These are phyloP conservation scores for Cyclina sinensis DNA, from an alignment of 1,140 invertebrate species.

Conservation along the genomic window DNA sequence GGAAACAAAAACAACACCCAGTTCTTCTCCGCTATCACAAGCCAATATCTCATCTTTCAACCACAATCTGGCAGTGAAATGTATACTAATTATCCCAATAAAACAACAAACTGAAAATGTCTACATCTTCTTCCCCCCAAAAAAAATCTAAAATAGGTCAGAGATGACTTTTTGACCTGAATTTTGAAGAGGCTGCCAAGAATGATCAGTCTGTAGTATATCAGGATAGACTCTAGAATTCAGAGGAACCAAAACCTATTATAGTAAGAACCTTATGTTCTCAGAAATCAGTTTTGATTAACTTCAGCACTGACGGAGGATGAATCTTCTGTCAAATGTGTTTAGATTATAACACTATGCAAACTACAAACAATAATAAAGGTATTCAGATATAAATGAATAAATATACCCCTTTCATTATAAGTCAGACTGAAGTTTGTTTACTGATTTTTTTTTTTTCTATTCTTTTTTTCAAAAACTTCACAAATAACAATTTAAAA, in stretches of 20 bases:
- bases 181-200: constrained; percentile 8
- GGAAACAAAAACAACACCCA: background rate
- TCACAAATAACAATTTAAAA: too few relatives aligned
- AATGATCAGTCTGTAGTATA: background rate
- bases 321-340: too few relatives aligned
- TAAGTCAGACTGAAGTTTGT: too few relatives aligned
- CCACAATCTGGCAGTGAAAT: constrained; percentile 17
- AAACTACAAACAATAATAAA: too few relatives aligned
- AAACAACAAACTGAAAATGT: constrained; percentile 44
- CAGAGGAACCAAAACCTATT: background rate
- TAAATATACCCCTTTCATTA: too few relatives aligned
- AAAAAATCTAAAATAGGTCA: constrained; percentile 17
- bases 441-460: too few relatives aligned
- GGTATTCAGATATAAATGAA: too few relatives aligned
- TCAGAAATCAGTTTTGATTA: constrained; percentile 20
- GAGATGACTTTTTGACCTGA: constrained; percentile 27
- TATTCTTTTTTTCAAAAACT: too few relatives aligned
- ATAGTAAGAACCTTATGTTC: background rate
- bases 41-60: constrained; percentile 19
- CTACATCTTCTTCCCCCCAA: constrained; percentile 1
- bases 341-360: too few relatives aligned
- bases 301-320: background rate
- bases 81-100: constrained; percentile 44
- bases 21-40: background rate
- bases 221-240: background rate